These are phyloP conservation scores for Schizaphis graminum DNA, from an alignment of 2,888 invertebrate species.

Conservation along the genomic window DNA sequence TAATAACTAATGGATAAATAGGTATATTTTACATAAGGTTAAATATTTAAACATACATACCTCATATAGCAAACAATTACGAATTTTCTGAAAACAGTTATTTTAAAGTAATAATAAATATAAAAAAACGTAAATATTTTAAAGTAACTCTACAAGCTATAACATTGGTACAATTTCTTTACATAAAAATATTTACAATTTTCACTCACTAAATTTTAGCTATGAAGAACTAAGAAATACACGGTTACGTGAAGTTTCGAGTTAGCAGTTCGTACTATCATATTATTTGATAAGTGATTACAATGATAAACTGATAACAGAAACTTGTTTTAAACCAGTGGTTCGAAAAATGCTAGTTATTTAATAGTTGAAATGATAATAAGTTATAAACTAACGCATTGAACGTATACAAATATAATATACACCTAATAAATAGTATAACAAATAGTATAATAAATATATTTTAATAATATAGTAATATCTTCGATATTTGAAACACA, in stretches of 20 bases:
- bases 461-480: no score
- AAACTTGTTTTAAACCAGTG: background rate
- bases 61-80: background rate
- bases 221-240: background rate
- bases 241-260: background rate
- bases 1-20: background rate
- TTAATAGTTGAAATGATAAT: background rate
- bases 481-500: no score
- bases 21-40: background rate
- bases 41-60: background rate
- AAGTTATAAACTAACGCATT: background rate
- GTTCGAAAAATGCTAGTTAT: background rate
- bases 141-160: background rate
- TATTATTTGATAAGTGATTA: background rate
- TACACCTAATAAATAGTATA: no score
- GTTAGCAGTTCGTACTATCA: background rate
- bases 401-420: background rate
- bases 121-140: background rate
- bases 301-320: slow-evolving; percentile 8
- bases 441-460: no score
- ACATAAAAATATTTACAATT: background rate
- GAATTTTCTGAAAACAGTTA: background rate
- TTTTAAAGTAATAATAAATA: background rate
- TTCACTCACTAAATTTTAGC: background rate
- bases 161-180: background rate